These are phyloP conservation scores for Hylyphantes graminicola DNA, from an alignment of 1,140 invertebrate species.

Conservation along the genomic window DNA sequence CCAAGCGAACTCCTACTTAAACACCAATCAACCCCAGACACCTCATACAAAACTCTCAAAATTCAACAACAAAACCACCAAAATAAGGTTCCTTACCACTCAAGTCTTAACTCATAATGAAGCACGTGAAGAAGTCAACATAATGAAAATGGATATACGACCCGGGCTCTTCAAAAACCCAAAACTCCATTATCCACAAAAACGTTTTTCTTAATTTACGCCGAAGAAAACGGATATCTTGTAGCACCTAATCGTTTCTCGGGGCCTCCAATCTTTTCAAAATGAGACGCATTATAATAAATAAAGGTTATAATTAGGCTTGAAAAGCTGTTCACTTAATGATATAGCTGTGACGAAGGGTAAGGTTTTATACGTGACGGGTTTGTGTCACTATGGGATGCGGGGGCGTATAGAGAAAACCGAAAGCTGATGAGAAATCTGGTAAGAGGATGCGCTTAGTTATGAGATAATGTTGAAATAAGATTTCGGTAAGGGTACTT, in stretches of 20 bases:
- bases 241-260: conserved; percentile 10
- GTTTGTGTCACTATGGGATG: conserved; percentile 17
- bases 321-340: conserved; percentile 31
- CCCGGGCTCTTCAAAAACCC: not conserved
- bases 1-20: no score
- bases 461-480: no score
- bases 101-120: conserved; percentile 14
- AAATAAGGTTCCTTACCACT: not conserved
- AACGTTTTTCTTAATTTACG: conserved; percentile 42
- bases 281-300: conserved; percentile 37
- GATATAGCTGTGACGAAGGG: conserved; percentile 12
- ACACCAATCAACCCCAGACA: no score
- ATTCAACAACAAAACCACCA: no score
- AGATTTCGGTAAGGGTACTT: no score
- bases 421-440: conserved; percentile 7
- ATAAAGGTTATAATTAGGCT: conserved; percentile 53
- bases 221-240: conserved; percentile 26
- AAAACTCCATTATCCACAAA: conserved; percentile 28
- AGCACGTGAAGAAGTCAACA: conserved; percentile 14
- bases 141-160: not conserved
- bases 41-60: no score
- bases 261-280: conserved; percentile 3
- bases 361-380: conserved; percentile 8
- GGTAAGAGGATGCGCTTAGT: no score
- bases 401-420: conserved; percentile 38